A percentile compares a stretch with the other conserved stretches of the same genome.
Evolutionary conservation across 2,797 vertebrate genomes (phyloP).

Genomic region (Artibeus jamaicensis): DNA sequence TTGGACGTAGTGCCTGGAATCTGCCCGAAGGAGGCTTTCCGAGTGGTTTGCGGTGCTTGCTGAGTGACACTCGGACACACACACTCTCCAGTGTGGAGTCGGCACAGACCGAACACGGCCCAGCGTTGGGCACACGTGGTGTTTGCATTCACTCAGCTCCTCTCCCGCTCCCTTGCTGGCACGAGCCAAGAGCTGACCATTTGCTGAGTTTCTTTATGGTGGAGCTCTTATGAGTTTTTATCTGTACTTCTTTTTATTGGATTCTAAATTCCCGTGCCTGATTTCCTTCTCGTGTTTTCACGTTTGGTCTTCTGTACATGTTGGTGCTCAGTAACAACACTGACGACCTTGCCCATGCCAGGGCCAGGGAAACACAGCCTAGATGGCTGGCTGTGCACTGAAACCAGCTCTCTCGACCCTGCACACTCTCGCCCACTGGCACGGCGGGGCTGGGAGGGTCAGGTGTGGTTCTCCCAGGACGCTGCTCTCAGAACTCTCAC

Average conservation of each 20-base stretch:
- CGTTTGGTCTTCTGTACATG: neutral
- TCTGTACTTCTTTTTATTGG: neutral
- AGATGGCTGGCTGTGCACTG: neutral
- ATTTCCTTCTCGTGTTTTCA: neutral
- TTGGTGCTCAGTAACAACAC: neutral
- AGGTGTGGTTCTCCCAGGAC: neutral
- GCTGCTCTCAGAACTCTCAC: neutral
- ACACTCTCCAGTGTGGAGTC: neutral
- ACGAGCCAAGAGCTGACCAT: neutral
- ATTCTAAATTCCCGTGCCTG: neutral
- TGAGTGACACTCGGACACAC: too few relatives aligned
- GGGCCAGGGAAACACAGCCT: neutral
- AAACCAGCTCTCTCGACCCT: neutral
- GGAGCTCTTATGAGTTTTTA: neutral
- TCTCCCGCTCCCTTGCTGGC: neutral
- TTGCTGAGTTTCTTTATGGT: neutral
- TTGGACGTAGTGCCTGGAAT: neutral
- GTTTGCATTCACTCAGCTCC: neutral
- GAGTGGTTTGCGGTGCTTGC: neutral
- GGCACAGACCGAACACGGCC: neutral
- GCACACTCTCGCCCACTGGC: neutral
- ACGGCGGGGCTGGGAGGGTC: accelerated
- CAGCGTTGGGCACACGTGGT: neutral
- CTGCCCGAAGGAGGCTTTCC: neutral
- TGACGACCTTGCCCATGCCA: neutral